Evolutionary conservation across 2,888 invertebrate species (phyloP), one percentile per base, ranked within the genome.

Genomic region (Cheiracanthium punctorium): DNA sequence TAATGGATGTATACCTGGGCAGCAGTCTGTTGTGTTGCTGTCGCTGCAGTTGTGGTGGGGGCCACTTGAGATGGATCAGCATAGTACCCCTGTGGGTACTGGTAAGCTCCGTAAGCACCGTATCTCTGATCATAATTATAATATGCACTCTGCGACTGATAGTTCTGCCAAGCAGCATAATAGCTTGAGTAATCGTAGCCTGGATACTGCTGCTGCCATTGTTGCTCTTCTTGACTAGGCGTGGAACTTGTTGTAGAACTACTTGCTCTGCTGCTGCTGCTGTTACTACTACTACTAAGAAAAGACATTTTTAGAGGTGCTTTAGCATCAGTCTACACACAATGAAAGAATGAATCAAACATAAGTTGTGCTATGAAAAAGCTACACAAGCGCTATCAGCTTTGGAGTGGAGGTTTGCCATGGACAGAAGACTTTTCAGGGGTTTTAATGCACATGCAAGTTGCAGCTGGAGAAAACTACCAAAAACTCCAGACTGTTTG

Each of bases 101-200:
- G 85, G 20, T 87, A 81, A n/a, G 72, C 76, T 7, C 71, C 86
- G 58, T 81, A 81, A 30, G 72, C 74, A 17, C 52, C 82, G 75
- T 82, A 82, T 4, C 76, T 67, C 52, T 79, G 82, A 43, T 82
- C 82, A 75, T 88, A 88, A 24, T 58, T 75, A 75, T 88, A 88
- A 29, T 84, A 80, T 12, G 80, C 74, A 72, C 72, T 80, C 33
- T 85, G 85, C 1, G 64, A 24, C n/a, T 85, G 82, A 64, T 88
- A 88, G 58, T 77, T 79, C 30, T 88, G 88, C 84, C 84, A 88
- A 17, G 88, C 88, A 30, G 88, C 88, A 48, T 88, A 88, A 29
- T 88, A 88, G 30, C 84, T 88, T 69, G 76, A 77, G 32, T 88
- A 88, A 32, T 88, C 88, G 69, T 88, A 88, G 24, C 81, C 84